These are phyloP conservation scores for Drosophila littoralis DNA, from an alignment of 1,140 invertebrate species.

Conservation along the genomic window DNA sequence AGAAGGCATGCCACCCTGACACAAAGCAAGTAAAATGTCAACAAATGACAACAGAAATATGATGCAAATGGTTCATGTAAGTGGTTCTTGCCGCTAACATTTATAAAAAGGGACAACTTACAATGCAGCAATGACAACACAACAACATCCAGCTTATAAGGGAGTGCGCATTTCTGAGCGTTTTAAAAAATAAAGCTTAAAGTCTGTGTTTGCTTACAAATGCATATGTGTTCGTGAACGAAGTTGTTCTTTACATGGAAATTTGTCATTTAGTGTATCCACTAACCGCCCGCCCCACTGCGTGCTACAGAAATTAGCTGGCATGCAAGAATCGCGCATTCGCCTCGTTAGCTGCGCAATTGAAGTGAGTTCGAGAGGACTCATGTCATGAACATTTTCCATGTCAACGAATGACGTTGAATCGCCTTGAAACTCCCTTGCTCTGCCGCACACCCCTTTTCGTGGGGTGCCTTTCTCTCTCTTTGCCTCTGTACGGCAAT, in stretches of 20 bases:
- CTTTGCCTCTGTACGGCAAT: constrained; percentile 45
- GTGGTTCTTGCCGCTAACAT: constrained; percentile 73
- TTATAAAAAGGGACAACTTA: constrained; percentile 75
- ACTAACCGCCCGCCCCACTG: neutral
- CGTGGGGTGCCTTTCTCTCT: neutral
- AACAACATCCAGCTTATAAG: constrained; percentile 14
- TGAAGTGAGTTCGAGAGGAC: neutral
- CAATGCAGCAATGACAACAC: constrained; percentile 54
- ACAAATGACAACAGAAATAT: constrained; percentile 83
- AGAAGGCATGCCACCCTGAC: constrained; percentile 17
- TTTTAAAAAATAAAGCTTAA: constrained; percentile 27
- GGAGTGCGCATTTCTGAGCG: constrained; percentile 8
- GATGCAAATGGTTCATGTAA: constrained; percentile 82
- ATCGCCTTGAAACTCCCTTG: constrained; percentile 40
- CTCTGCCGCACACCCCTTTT: neutral
- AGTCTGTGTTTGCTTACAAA: constrained; percentile 32
- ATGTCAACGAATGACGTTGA: constrained; percentile 42
- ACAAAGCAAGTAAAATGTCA: constrained; percentile 77
- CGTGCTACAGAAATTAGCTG: constrained; percentile 55
- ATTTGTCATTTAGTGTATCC: constrained; percentile 55
- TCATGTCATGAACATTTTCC: constrained; percentile 14
- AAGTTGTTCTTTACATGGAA: constrained; percentile 55
- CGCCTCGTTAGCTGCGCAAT: constrained; percentile 34
- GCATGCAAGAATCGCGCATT: constrained; percentile 40
- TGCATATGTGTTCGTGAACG: neutral